Evolutionary conservation across 2,113 vertebrate genomes (phyloP).

Genomic region (Nerophis ophidion): DNA sequence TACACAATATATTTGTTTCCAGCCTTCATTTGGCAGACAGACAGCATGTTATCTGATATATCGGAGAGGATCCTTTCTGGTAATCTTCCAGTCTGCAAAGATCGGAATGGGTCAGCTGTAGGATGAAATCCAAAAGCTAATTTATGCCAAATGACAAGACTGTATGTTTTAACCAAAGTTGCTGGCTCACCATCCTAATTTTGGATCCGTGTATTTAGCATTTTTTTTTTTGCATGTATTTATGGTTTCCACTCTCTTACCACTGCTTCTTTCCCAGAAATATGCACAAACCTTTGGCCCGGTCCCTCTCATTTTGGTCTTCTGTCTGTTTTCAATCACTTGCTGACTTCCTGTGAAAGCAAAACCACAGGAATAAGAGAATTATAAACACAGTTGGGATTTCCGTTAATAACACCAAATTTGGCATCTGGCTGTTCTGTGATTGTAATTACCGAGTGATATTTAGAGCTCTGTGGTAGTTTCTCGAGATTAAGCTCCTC

Average conservation of each 20-base stretch:
- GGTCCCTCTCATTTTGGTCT: slow-evolving; percentile 27
- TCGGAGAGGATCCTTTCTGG: neutral
- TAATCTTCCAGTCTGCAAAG: neutral
- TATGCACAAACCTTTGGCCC: slow-evolving; percentile 34
- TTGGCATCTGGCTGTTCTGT: slow-evolving; percentile 35
- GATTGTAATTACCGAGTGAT: slow-evolving; percentile 47
- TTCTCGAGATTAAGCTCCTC: slow-evolving; percentile 42
- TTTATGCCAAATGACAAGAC: neutral
- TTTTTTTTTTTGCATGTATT: slow-evolving; percentile 16
- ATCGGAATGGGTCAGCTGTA: neutral
- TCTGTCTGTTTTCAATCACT: slow-evolving; percentile 57
- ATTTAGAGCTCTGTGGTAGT: slow-evolving; percentile 24
- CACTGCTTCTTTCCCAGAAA: slow-evolving; percentile 26
- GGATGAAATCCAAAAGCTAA: neutral
- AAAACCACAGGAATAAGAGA: slow-evolving; percentile 21
- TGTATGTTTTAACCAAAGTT: neutral
- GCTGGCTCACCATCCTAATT: neutral
- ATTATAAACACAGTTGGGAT: slow-evolving; percentile 43
- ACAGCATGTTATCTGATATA: neutral
- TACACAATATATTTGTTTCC: too few relatives aligned
- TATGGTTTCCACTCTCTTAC: slow-evolving; percentile 35
- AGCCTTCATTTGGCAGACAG: too few relatives aligned
- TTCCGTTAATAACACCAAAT: slow-evolving; percentile 42
- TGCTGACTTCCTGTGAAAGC: slow-evolving; percentile 45
- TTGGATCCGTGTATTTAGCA: neutral